A percentile compares a stretch with the other conserved stretches of the same genome.
phyloP scores from a whole-genome alignment of 1,140 invertebrate genomes.

The Bombus terrestris region DNA sequence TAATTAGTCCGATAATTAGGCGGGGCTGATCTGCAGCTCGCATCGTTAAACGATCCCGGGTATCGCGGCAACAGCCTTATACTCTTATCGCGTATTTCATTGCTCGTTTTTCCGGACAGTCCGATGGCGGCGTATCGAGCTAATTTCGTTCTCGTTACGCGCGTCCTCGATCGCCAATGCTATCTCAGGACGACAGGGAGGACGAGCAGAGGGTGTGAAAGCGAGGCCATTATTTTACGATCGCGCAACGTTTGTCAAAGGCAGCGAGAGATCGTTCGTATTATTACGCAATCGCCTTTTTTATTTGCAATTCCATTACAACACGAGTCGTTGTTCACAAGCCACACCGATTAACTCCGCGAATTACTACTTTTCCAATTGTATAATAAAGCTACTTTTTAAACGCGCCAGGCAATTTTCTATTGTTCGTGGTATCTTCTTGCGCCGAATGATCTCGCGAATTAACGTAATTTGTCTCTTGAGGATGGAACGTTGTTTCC shows the following conservation, averaged over 20 bases:
- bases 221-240: not conserved
- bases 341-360: too few relatives aligned
- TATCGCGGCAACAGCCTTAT: not conserved
- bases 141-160: constrained; percentile 1
- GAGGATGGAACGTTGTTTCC: too few relatives aligned
- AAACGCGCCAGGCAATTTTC: too few relatives aligned
- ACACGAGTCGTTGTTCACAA: too few relatives aligned
- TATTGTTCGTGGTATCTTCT: too few relatives aligned
- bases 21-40: not conserved
- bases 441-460: too few relatives aligned
- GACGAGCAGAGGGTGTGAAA: too few relatives aligned
- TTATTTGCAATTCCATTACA: not conserved
- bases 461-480: too few relatives aligned
- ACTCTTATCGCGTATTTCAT: not conserved
- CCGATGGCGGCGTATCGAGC: not conserved
- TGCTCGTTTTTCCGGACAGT: not conserved
- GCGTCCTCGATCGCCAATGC: not conserved
- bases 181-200: not conserved
- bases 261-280: not conserved
- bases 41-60: constrained; percentile 18
- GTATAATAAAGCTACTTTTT: too few relatives aligned
- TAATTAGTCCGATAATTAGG: constrained; percentile 26
- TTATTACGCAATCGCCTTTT: not conserved
- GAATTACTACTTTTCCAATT: too few relatives aligned
- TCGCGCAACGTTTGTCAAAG: not conserved